Percentiles rank a stretch among this genome's conserved stretches.
These are phyloP conservation scores for Cyclargus thomasi DNA, from an alignment of 1,140 invertebrate genomes.

Conservation along the genomic window DNA sequence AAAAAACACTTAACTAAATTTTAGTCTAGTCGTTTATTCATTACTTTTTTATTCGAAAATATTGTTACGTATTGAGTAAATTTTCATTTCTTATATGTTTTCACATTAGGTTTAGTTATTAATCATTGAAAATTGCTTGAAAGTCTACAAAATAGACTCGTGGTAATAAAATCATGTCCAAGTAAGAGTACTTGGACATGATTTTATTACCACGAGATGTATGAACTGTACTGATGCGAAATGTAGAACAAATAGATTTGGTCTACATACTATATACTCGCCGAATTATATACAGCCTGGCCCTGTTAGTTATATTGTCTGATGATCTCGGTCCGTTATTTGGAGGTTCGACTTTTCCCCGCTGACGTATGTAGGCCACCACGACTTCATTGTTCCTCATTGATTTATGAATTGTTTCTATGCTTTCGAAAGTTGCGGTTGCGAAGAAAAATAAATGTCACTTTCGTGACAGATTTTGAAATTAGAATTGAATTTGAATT, in stretches of 20 bases:
- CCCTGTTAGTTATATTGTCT: neutral
- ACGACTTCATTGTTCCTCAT: constrained; percentile 54
- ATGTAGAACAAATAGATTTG: constrained; percentile 8
- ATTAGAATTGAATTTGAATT: neutral
- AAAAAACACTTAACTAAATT: too few species aligned
- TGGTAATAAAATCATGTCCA: too few species aligned
- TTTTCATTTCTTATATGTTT: too few species aligned
- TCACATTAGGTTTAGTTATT: too few species aligned
- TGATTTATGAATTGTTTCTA: constrained; percentile 48
- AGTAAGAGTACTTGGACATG: too few species aligned
- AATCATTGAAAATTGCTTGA: too few species aligned
- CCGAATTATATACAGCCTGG: neutral
- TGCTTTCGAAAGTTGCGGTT: constrained; percentile 19
- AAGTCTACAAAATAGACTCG: too few species aligned
- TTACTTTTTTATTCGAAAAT: too few species aligned
- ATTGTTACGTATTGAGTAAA: too few species aligned
- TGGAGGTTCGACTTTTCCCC: constrained; percentile 36
- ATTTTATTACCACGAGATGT: too few species aligned
- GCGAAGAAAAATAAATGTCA: neutral
- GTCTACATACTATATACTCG: neutral
- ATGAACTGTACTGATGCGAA: neutral
- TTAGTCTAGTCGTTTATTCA: too few species aligned
- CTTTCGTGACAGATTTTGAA: neutral
- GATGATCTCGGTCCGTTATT: constrained; percentile 42
- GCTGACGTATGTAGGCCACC: constrained; percentile 47